These are phyloP conservation scores for Rhodinocichla rosea DNA, from an alignment of 2,113 vertebrate species.

Conservation along the genomic window DNA sequence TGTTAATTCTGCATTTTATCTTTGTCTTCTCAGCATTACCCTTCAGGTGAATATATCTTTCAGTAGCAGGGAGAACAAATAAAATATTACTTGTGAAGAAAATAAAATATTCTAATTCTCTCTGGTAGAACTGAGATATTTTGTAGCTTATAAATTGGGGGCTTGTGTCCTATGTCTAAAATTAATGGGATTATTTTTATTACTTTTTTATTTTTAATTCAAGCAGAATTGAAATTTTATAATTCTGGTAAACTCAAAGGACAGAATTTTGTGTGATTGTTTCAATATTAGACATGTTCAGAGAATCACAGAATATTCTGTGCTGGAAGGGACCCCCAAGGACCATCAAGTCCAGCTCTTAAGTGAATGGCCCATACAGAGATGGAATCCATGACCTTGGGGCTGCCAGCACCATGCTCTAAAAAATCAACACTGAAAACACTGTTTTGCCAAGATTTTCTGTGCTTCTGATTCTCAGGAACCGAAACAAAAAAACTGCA, in stretches of 20 bases:
- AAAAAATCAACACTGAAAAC: background rate
- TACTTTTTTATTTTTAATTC: background rate
- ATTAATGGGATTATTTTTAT: background rate
- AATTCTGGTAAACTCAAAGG: background rate
- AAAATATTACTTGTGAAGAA: background rate
- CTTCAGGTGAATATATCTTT: background rate
- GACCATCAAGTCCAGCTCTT: background rate
- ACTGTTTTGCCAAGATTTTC: background rate
- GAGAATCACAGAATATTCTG: background rate
- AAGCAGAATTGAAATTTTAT: background rate
- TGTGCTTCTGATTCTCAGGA: background rate
- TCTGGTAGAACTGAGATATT: background rate
- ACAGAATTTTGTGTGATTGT: background rate
- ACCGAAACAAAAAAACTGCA: background rate
- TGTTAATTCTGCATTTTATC: background rate
- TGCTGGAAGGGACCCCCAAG: background rate
- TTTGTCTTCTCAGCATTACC: background rate
- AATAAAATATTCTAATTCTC: background rate
- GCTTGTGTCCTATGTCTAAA: accelerated
- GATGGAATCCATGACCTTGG: accelerated
- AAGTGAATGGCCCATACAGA: background rate
- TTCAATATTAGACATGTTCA: background rate
- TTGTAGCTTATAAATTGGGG: background rate
- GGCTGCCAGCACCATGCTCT: background rate
- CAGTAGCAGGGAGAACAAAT: background rate